phyloP scores from a whole-genome alignment of 2,113 vertebrate species.

The Tauraco erythrolophus region DNA sequence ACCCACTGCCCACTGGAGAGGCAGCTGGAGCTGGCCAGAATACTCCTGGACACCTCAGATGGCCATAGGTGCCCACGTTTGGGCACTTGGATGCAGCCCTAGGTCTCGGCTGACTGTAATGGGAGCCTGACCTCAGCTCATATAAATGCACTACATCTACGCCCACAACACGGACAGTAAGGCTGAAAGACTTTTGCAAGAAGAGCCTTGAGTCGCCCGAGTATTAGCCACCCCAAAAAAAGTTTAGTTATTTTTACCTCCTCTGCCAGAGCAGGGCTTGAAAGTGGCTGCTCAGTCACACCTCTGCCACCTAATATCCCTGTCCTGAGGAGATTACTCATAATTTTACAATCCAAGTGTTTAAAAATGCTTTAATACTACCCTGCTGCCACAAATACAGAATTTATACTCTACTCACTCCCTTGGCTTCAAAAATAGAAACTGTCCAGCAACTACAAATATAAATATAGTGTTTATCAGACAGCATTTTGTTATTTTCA shows the following conservation, averaged over 20 bases:
- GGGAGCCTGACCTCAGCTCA: neutral
- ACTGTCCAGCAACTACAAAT: neutral
- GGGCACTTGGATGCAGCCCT: neutral
- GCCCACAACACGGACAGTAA: neutral
- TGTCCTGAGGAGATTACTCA: neutral
- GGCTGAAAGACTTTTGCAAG: neutral
- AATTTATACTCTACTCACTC: neutral
- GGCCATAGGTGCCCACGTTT: neutral
- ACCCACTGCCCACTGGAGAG: neutral
- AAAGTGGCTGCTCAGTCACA: neutral
- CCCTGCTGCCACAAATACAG: neutral
- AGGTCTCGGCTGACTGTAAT: neutral
- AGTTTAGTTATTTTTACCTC: neutral
- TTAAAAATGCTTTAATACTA: neutral
- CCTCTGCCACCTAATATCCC: neutral
- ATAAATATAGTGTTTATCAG: neutral
- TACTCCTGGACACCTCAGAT: neutral
- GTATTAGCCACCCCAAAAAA: neutral
- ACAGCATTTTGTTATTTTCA: neutral
- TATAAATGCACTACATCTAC: fast-evolving
- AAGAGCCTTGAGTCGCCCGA: neutral
- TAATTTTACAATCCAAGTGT: neutral
- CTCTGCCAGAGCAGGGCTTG: neutral
- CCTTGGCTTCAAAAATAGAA: neutral
- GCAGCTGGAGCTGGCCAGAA: neutral